These are phyloP conservation scores for Gadus chalcogrammus DNA, from an alignment of 2,113 vertebrate genomes.

Conservation along the genomic window DNA sequence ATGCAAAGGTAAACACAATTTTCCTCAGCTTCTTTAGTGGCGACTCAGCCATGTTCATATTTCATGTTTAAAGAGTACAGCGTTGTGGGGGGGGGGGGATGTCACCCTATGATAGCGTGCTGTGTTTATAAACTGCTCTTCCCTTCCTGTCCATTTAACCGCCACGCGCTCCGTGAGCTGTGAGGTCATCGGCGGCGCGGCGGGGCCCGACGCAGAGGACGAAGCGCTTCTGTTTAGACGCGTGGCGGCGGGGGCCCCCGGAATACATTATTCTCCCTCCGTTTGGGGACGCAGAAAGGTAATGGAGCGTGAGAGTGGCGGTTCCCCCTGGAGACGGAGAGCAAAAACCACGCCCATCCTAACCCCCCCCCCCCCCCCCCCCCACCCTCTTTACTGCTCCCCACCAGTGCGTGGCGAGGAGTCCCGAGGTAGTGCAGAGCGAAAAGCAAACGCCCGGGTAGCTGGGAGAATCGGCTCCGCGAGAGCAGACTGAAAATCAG, in stretches of 20 bases:
- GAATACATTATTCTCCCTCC: conserved; percentile 68
- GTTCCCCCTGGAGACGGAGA: conserved; percentile 49
- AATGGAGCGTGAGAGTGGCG: conserved; percentile 69
- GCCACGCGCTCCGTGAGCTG: conserved; percentile 1
- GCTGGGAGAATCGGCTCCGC: no score
- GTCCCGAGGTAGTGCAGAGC: no score
- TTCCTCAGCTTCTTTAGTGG: no score
- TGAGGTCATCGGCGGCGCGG: conserved; percentile 22
- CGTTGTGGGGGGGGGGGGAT: no score
- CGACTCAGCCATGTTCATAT: no score
- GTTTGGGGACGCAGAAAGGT: conserved; percentile 44
- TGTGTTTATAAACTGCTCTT: conserved; percentile 39
- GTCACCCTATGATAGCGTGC: conserved; percentile 1
- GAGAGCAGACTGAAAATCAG: conserved; percentile 5
- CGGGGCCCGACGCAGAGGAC: conserved; percentile 31
- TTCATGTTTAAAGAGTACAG: no score
- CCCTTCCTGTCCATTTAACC: conserved; percentile 12
- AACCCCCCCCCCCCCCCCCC: conserved; percentile 49
- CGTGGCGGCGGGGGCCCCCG: conserved; percentile 39
- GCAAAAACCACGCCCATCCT: not conserved
- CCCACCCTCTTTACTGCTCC: conserved; percentile 37
- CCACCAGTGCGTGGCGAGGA: no score
- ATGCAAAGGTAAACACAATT: no score
- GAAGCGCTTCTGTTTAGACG: conserved; percentile 47
- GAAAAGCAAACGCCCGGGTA: conserved; percentile 19